phyloP scores from a whole-genome alignment of 2,888 invertebrate genomes.

The Hydriomena furcata region DNA sequence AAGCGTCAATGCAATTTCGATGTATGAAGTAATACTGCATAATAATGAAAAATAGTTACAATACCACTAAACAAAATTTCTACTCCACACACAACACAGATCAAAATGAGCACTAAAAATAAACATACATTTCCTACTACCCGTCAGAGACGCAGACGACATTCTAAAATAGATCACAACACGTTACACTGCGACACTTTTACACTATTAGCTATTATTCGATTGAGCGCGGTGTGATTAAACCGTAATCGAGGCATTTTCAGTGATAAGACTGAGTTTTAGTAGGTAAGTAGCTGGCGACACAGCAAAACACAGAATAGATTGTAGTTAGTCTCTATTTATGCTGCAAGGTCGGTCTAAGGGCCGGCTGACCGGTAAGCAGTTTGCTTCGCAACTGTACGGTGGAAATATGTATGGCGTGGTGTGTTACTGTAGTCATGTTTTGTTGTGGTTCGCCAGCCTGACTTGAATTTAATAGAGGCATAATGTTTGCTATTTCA shows the following conservation, averaged over 20 bases:
- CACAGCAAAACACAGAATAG: conserved; percentile 46
- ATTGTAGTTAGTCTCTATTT: conserved; percentile 54
- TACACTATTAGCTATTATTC: conserved; percentile 63
- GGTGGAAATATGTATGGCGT: conserved; percentile 36
- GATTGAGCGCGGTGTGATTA: conserved; percentile 62
- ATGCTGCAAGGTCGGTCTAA: conserved; percentile 68
- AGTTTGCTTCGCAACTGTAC: conserved; percentile 47
- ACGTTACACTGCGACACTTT: conserved; percentile 61
- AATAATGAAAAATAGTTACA: not conserved
- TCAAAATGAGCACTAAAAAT: conserved; percentile 48
- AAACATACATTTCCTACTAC: conserved; percentile 74
- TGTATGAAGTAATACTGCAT: no score
- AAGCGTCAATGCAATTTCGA: no score
- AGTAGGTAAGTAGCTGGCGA: conserved; percentile 67
- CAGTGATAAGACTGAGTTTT: conserved; percentile 71
- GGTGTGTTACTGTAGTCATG: conserved; percentile 18
- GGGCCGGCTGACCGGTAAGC: conserved; percentile 55
- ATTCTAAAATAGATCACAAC: conserved; percentile 65
- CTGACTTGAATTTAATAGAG: not conserved
- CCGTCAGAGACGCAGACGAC: conserved; percentile 69
- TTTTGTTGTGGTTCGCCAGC: conserved; percentile 15
- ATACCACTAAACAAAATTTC: conserved; percentile 11
- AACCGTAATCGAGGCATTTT: conserved; percentile 77
- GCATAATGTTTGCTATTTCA: not conserved
- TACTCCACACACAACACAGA: conserved; percentile 32